Base-by-base conservation (phyloP, 2,797 vertebrate species). In the Microhierax caerulescens region DNA sequence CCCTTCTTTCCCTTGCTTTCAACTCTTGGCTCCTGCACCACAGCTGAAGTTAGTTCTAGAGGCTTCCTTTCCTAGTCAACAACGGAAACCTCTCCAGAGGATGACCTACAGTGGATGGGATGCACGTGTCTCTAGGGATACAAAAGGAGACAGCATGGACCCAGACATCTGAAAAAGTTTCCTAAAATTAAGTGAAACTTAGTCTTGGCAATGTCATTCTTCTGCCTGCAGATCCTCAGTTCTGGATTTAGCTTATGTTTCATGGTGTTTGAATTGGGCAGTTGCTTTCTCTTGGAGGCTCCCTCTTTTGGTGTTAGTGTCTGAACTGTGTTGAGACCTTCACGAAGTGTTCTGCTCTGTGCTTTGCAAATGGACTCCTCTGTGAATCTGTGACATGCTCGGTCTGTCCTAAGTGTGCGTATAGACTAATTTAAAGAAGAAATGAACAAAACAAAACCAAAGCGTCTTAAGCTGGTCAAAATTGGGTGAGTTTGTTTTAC, bases 261-360 rank as follows among this genome's bases (percentile, higher is more conserved):
- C 21, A 5, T 0, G 0, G 21, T 0, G 1, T 67, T 51, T 36
- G 28, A 67, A 37, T 32, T 30, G 48, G 41, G 23, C 53, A 39
- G 25, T 30, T 90, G 18, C 50, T 73, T 91, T 86, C 43, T 63
- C 3, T 56, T 72, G 41, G 24, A 51, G 27, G 25, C 48, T 81
- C 12, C 30, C 9, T 51, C 30, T 47, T 50, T n/a, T 37, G 25
- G 6, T 3, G 2, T 73, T 68, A 13, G 30, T 1, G 0, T 48
- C 60, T 2, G 2, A 37, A 65, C 36, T 53, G 21, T 65, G 21
- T 24, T 16, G 39, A 76, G 63, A 34, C 18, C 15, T 80, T 20
- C 5, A 45, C 41, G 10, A 59, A 64, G 18, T 1, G 0, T 50
- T 75, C 51, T 65, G 11, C n/a, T 41, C 16, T 0, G 1, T 56